Evolutionary conservation across 2,797 vertebrate species (phyloP), one percentile per base, ranked within the genome.

Genomic region (Peromyscus nudipes): DNA sequence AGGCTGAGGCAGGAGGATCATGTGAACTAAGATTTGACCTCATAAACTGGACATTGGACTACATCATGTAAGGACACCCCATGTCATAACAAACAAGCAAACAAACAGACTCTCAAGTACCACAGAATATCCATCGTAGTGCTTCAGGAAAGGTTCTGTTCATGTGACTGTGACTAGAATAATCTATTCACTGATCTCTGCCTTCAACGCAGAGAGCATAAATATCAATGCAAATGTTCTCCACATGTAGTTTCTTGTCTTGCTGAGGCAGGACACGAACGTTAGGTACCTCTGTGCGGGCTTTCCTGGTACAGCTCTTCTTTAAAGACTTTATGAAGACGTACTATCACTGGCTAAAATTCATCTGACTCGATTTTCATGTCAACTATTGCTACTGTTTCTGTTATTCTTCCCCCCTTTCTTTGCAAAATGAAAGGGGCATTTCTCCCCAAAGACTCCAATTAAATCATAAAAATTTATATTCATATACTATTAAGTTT

Each of bases 381-480:
- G 4, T 97, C 89, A 98, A 96, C 89, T 95, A 89, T 97, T 97
- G 88, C 49, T 91, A 31, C 91, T 80, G 21, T 76, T 37, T 95
- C 87, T 95, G 34, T 96, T 87, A 21, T 57, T 90, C 76, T 96
- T 89, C 60, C 9, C 21, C 57, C 31, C 4, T 87, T 91, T 65
- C 40, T 92, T 96, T 94, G 62, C 97, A 93, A 97, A 95, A 92
- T 4, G 0, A 80, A 97, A 89, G 23, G 17, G 96, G 52, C 96
- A 87, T 81, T 97, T 85, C 46, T 94, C 92, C 81, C 97, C 77
- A 97, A 97, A 97, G 29, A n/a, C n/a, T 92, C 88, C 86, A 98
- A 97, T 98, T 96, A 98, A 98, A 98, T 98, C 97, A 97, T 97
- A 97, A 97, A 97, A 97, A 57, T 49, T 67, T 97, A 82, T 49